These are phyloP conservation scores for Spialia ferax DNA, from an alignment of 2,888 invertebrate genomes.

Conservation along the genomic window DNA sequence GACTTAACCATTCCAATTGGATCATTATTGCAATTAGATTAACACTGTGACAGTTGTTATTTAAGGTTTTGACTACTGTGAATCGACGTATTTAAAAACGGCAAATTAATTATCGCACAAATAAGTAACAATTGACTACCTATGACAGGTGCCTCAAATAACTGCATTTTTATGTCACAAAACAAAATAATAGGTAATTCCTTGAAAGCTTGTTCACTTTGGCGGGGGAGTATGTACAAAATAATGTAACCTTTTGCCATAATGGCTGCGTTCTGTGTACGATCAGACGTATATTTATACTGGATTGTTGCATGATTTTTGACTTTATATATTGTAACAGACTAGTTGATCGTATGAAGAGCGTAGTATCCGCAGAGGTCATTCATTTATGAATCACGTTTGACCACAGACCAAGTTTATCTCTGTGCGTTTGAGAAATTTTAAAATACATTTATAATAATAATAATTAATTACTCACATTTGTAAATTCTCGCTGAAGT, in stretches of 20 bases:
- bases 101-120: constrained; percentile 66
- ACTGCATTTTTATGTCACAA: constrained; percentile 75
- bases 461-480: constrained; percentile 20
- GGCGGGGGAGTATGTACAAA: constrained; percentile 44
- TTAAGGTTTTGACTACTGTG: constrained; percentile 26
- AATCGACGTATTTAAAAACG: constrained; percentile 30
- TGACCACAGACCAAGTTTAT: too few relatives aligned
- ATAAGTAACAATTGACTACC: constrained; percentile 54
- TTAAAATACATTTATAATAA: constrained; percentile 31
- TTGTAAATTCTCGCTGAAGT: constrained; percentile 36
- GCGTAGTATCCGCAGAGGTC: constrained; percentile 14
- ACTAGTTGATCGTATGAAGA: constrained; percentile 33
- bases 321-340: constrained; percentile 21
- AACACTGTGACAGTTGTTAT: constrained; percentile 47
- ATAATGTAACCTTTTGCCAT: constrained; percentile 34
- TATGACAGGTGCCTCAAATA: constrained; percentile 66
- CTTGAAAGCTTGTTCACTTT: constrained; percentile 38
- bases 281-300: constrained; percentile 21
- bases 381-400: neutral
- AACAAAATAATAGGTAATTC: constrained; percentile 56
- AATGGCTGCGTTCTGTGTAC: constrained; percentile 29
- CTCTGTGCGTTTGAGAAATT: too few relatives aligned
- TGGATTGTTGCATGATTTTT: constrained; percentile 28
- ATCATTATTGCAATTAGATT: constrained; percentile 52
- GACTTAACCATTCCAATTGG: constrained; percentile 75